Evolutionary conservation across 2,888 invertebrate species (phyloP).

Genomic region (Agrotis puta): DNA sequence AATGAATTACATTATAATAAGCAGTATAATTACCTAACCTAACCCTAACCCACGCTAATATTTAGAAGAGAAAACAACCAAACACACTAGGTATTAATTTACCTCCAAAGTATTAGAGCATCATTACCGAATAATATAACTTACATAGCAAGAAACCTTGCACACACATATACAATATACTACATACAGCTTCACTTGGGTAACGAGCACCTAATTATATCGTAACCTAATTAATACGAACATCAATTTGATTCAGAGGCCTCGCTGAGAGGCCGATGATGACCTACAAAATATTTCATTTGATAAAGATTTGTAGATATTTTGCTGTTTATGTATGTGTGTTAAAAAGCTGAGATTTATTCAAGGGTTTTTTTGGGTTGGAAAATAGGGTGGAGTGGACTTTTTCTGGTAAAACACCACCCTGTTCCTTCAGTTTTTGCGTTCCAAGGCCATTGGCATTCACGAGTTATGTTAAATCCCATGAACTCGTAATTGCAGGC

Average conservation of each 20-base stretch:
- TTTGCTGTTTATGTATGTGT: neutral
- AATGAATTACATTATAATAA: neutral
- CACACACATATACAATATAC: neutral
- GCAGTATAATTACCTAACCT: neutral
- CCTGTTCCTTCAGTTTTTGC: no score
- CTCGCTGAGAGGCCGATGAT: constrained; percentile 15
- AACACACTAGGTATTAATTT: constrained; percentile 8
- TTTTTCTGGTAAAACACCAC: no score
- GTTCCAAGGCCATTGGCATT: no score
- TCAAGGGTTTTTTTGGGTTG: neutral
- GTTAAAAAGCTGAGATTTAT: neutral
- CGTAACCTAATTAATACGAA: constrained; percentile 55
- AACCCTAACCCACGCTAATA: no score
- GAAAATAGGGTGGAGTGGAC: no score
- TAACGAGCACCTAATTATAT: constrained; percentile 56
- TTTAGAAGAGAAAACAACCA: neutral
- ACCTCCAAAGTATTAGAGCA: neutral
- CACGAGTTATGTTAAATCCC: no score
- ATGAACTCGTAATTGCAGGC: no score
- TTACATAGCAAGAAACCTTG: constrained; percentile 17
- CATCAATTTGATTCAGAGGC: constrained; percentile 50
- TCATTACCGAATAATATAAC: constrained; percentile 24
- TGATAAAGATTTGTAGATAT: neutral
- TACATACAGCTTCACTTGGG: constrained; percentile 39
- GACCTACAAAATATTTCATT: constrained; percentile 38